Conservation (phyloP, 2,113 vertebrate genomes). For the Aegypius monachus region DNA sequence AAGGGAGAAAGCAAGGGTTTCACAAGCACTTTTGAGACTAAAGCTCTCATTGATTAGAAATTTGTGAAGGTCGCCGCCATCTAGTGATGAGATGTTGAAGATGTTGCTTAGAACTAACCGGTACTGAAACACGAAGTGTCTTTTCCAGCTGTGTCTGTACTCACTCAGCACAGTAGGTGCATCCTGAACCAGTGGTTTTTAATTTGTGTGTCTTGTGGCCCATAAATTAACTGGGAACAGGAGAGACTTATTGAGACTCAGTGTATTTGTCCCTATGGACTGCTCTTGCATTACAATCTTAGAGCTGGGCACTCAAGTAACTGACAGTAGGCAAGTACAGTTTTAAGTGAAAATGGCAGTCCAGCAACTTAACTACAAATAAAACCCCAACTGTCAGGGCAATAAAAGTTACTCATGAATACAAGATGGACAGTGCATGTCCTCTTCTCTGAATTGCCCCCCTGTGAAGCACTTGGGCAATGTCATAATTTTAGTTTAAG, state of each 20-base stretch:
- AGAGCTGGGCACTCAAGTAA: neutral
- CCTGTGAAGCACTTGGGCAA: neutral
- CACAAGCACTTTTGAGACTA: neutral
- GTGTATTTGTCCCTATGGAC: neutral
- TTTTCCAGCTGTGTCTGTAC: neutral
- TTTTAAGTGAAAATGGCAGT: neutral
- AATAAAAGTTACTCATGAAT: neutral
- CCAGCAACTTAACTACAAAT: neutral
- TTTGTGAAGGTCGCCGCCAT: constrained; percentile 70
- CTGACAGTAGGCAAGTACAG: no score
- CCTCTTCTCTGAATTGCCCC: neutral
- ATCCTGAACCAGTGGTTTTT: neutral
- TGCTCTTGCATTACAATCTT: neutral
- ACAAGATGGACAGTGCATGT: no score
- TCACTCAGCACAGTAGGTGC: neutral
- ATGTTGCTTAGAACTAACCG: constrained; percentile 1
- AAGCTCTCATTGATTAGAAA: neutral
- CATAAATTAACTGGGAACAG: neutral
- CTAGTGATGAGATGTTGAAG: constrained; percentile 72
- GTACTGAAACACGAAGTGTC: neutral
- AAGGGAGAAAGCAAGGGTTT: neutral
- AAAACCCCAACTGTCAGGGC: neutral
- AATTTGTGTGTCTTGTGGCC: no score
- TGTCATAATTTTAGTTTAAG: neutral
- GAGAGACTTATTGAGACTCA: neutral